phyloP scores from a whole-genome alignment of 2,113 vertebrate genomes.

The Eretmodus cyanostictus region DNA sequence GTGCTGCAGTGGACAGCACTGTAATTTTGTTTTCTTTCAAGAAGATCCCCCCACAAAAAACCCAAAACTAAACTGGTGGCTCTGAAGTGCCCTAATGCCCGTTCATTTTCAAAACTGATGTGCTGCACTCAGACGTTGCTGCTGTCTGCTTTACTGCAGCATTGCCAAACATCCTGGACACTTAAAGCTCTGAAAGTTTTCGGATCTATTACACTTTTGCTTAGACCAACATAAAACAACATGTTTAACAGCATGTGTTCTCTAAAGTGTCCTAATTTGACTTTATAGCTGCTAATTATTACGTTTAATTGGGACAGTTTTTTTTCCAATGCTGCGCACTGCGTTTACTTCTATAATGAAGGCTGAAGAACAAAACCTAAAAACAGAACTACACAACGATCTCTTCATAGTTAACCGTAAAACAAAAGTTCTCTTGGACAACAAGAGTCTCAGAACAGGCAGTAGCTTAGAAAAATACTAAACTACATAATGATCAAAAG shows the following conservation, averaged over 20 bases:
- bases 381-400: background rate
- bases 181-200: background rate
- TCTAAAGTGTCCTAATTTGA: background rate
- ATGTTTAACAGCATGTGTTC: background rate
- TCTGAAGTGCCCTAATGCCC: background rate
- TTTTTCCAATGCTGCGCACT: background rate
- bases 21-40: background rate
- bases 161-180: background rate
- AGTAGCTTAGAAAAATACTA: background rate
- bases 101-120: background rate
- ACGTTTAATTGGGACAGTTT: background rate
- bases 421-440: background rate
- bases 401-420: background rate
- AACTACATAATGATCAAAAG: background rate
- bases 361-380: background rate
- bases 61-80: background rate
- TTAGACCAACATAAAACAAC: background rate
- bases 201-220: background rate
- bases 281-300: background rate
- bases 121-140: background rate
- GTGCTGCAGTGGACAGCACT: background rate
- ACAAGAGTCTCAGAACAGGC: background rate
- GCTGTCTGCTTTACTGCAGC: background rate
- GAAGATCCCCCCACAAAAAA: background rate
- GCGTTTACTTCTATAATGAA: background rate